These are phyloP conservation scores for Corapipo altera DNA, from an alignment of 2,113 vertebrate species.

Conservation along the genomic window DNA sequence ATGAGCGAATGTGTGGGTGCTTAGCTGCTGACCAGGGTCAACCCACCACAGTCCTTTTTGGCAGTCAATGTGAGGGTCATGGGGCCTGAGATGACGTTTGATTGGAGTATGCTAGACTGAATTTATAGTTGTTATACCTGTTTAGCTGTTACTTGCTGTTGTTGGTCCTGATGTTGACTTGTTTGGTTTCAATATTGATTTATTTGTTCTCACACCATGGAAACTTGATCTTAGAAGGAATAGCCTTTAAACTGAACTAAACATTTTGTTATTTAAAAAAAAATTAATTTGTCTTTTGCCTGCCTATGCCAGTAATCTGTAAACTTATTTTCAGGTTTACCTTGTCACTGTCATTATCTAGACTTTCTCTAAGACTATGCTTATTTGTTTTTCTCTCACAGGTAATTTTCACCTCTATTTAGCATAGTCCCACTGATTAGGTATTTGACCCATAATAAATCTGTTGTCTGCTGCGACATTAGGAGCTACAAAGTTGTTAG, in stretches of 20 bases:
- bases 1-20: no score
- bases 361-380: background rate
- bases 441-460: background rate
- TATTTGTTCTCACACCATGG: background rate
- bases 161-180: no score
- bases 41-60: no score
- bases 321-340: background rate
- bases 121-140: no score
- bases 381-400: background rate
- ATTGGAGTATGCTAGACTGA: no score
- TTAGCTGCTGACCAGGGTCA: no score
- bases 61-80: no score
- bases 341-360: background rate
- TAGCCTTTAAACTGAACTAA: background rate
- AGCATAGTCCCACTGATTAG: background rate
- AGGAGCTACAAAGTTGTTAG: background rate
- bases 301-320: background rate
- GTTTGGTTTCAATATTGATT: no score
- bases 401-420: background rate
- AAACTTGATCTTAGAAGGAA: background rate
- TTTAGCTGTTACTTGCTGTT: no score
- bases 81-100: no score
- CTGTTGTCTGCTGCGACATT: background rate
- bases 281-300: background rate
- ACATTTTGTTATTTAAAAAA: background rate